Evolutionary conservation across 2,113 vertebrate species (phyloP), one percentile per base, ranked within the genome.

Genomic region (Micromys minutus): DNA sequence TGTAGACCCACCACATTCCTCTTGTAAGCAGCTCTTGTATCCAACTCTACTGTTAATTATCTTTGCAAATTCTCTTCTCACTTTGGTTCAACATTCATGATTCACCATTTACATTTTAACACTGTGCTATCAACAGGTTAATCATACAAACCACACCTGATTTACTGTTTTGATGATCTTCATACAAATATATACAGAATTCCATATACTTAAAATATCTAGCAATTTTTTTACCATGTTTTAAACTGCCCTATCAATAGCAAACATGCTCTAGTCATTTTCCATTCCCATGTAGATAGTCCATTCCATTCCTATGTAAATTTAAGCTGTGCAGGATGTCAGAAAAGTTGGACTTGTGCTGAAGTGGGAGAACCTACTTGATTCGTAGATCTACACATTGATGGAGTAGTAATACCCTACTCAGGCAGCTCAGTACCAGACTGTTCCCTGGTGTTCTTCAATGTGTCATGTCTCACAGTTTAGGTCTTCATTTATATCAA

Each of bases 161-260:
- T 15, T 87, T 90, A 31, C 29, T 80, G 3, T 85, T 69, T 39
- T 67, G 6, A 72, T 39, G 24, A 57, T 39, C 71, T 96, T 83
- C 96, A 0, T 3, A 59, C 50, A 71, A 77, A 92, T 75, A 57
- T 45, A 59, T 22, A 71, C 24, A 89, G 39, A 67, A 47, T 15
- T 79, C 22, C 65, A 89, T 61, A 59, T 2, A 34, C 34, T 34
- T 65, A 52, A 97, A 96, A 91, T 76, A 94, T 65, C 65, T 91
- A 83, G 94, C 93, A 42, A n/a, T n/a, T 93, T 71, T 93, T 79
- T 90, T 96, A 96, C 69, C 90, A 4, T n/a, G 55, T 22, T 75
- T 86, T 65, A 86, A 88, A n/a, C 3, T 0, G 50, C 47, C 93
- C 52, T 90, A 47, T 63, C 39, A 94, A 94, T 92, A 96, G 59